Percentiles rank a stretch among this genome's conserved stretches.
phyloP scores from a whole-genome alignment of 2,888 invertebrate species.

The Bombylius major region DNA sequence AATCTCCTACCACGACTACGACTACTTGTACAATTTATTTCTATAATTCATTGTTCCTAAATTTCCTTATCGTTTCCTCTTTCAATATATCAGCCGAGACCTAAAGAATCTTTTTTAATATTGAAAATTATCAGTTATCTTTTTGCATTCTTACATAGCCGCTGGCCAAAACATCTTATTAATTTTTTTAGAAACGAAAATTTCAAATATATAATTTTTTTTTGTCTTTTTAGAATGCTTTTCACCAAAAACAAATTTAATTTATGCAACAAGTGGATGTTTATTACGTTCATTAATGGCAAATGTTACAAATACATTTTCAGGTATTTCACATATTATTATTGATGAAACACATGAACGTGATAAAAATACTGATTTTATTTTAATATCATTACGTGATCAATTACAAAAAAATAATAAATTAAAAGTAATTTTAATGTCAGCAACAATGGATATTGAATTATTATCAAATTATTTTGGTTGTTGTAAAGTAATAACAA shows the following conservation, averaged over 20 bases:
- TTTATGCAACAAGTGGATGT: conserved; percentile 33
- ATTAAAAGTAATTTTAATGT: neutral
- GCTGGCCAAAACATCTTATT: too few species aligned
- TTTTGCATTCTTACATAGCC: too few species aligned
- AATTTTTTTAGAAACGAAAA: too few species aligned
- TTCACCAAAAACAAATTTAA: conserved; percentile 23
- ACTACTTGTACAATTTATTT: too few species aligned
- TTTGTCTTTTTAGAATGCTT: conserved; percentile 20
- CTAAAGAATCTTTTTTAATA: too few species aligned
- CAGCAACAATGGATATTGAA: conserved; percentile 72
- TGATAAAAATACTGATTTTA: conserved; percentile 84
- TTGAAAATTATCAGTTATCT: too few species aligned
- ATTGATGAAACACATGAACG: conserved; percentile 95
- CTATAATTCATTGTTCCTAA: too few species aligned
- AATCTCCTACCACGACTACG: too few species aligned
- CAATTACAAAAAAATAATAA: conserved; percentile 49
- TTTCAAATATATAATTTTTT: neutral
- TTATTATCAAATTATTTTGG: conserved; percentile 75
- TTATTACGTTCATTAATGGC: conserved; percentile 71
- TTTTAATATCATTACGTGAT: conserved; percentile 73
- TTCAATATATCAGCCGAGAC: too few species aligned
- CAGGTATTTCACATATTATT: conserved; percentile 58
- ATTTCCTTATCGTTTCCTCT: too few species aligned
- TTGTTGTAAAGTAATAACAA: conserved; percentile 59
- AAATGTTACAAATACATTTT: conserved; percentile 39